phyloP scores from a whole-genome alignment of 2,113 vertebrate species.

The Hucho hucho region DNA sequence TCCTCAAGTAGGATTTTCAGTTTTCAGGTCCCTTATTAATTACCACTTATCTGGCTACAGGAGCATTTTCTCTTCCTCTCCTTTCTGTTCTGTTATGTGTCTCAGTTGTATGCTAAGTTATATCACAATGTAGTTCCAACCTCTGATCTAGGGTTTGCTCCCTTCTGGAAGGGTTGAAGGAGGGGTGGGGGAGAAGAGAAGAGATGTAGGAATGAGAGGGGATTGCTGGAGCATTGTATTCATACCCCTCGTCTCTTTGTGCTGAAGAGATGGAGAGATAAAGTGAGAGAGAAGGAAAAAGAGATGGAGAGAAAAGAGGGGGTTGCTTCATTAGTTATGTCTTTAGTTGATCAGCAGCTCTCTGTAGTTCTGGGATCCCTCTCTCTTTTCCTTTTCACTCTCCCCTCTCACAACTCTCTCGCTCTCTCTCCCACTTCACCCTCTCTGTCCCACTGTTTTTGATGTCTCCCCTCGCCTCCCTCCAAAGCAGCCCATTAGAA shows the following conservation, averaged over 20 bases:
- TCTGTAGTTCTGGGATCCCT: background rate
- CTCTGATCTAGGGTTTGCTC: constrained; percentile 65
- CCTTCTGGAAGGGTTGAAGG: constrained; percentile 9
- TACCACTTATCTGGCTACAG: background rate
- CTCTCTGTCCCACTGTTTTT: background rate
- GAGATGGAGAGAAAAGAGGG: background rate
- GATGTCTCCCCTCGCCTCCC: constrained; percentile 24
- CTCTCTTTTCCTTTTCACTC: background rate
- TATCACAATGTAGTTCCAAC: constrained; percentile 41
- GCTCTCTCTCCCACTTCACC: background rate
- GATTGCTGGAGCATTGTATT: background rate
- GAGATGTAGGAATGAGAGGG: constrained; percentile 15
- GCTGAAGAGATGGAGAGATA: background rate
- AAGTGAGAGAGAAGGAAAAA: background rate
- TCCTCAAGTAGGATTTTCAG: too few relatives aligned
- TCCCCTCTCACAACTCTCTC: background rate
- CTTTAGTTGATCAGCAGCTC: background rate
- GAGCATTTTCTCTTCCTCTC: background rate
- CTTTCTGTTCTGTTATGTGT: constrained; percentile 23
- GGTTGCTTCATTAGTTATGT: constrained; percentile 31
- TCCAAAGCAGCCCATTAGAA: constrained; percentile 17
- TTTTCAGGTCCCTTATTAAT: too few relatives aligned
- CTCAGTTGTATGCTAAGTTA: constrained; percentile 85
- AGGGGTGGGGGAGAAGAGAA: background rate
- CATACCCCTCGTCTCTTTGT: background rate